These are phyloP conservation scores for Agrochola litura DNA, from an alignment of 2,888 invertebrate genomes.

Conservation along the genomic window DNA sequence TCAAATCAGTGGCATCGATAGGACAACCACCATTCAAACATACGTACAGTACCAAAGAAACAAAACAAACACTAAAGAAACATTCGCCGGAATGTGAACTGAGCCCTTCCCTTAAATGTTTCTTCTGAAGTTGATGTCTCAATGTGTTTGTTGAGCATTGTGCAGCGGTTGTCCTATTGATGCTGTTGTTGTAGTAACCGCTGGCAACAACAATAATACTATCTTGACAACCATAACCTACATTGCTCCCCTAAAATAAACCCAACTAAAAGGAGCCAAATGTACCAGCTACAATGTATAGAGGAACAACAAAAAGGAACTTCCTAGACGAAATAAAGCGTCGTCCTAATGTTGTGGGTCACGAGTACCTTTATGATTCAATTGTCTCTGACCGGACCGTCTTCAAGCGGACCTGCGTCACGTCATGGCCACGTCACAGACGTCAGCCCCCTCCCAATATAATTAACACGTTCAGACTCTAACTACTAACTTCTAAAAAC, in stretches of 20 bases:
- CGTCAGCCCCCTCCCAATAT: conserved; percentile 74
- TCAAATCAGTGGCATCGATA: background rate
- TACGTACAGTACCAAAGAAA: too few relatives aligned
- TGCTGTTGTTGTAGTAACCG: background rate
- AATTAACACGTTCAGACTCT: conserved; percentile 77
- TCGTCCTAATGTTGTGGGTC: conserved; percentile 64
- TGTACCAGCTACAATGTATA: conserved; percentile 26
- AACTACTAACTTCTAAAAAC: conserved; percentile 58
- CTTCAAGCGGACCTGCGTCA: conserved; percentile 82
- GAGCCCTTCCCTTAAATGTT: conserved; percentile 15
- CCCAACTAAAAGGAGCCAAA: conserved; percentile 19
- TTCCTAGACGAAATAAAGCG: conserved; percentile 60
- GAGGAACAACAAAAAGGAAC: conserved; percentile 32
- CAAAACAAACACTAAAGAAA: too few relatives aligned
- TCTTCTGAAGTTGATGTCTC: background rate
- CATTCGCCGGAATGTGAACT: conserved; percentile 15
- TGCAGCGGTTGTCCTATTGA: background rate
- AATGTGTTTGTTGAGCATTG: background rate
- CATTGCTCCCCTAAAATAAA: conserved; percentile 31
- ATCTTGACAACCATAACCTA: conserved; percentile 46
- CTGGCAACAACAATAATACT: conserved; percentile 23
- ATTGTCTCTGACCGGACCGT: conserved; percentile 80
- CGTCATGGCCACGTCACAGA: conserved; percentile 63
- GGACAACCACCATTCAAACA: too few relatives aligned
- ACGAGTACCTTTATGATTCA: conserved; percentile 86